Evolutionary conservation across 2,113 vertebrate genomes (phyloP).

Genomic region (Sapajus apella): DNA sequence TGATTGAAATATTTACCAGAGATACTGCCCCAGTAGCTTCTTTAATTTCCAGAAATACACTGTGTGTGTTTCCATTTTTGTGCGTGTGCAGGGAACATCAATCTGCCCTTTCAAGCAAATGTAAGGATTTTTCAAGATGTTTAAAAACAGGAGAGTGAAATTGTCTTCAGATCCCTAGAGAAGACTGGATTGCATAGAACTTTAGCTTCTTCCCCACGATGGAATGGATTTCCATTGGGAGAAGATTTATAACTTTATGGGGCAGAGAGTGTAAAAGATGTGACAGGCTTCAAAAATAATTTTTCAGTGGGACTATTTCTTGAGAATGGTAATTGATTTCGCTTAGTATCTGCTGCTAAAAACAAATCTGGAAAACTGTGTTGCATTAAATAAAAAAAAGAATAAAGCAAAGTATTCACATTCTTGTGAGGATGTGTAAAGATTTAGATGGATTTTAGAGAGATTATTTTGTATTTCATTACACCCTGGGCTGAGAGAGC

Average conservation of each 20-base stretch:
- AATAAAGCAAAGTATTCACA: neutral
- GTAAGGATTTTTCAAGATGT: constrained; percentile 47
- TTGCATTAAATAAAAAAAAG: neutral
- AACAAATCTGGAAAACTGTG: constrained; percentile 33
- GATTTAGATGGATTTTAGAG: neutral
- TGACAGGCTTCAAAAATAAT: constrained; percentile 58
- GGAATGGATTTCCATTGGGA: constrained; percentile 23
- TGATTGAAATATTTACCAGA: constrained; percentile 53
- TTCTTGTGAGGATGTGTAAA: neutral
- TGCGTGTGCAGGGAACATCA: neutral
- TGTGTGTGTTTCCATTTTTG: neutral
- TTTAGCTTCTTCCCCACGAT: neutral
- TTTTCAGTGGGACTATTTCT: constrained; percentile 60
- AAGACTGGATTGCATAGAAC: constrained; percentile 1
- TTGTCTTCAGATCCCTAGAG: constrained; percentile 53
- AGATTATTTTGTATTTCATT: constrained; percentile 41
- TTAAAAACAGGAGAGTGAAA: neutral
- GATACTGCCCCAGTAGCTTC: neutral
- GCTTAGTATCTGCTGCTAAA: constrained; percentile 33
- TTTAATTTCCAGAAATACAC: neutral
- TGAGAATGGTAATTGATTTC: constrained; percentile 64
- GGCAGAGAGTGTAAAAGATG: constrained; percentile 17
- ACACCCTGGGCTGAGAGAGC: neutral
- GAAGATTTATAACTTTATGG: constrained; percentile 37
- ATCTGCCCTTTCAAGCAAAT: constrained; percentile 43